Evolutionary conservation across 2,797 vertebrate genomes (phyloP).

Genomic region (Fistularia commersonii): DNA sequence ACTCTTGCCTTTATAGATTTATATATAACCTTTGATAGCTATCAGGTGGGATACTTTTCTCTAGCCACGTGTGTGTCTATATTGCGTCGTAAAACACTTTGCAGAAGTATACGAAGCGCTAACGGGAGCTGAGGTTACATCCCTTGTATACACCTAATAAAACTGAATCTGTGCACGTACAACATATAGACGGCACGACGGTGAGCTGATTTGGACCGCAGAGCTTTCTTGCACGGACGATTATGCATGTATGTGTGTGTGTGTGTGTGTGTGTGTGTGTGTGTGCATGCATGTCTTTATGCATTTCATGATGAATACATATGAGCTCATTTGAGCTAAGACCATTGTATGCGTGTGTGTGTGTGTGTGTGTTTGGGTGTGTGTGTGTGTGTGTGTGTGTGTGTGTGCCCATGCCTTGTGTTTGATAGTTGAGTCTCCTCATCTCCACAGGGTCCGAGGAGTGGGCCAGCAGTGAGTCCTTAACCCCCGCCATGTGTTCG

Average conservation of each 20-base stretch:
- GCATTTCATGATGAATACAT: too few relatives aligned
- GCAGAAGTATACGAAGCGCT: too few relatives aligned
- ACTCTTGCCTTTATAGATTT: too few relatives aligned
- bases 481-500: conserved; percentile 84
- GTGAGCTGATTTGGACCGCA: neutral
- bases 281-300: too few relatives aligned
- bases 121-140: too few relatives aligned
- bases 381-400: conserved; percentile 10
- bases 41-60: too few relatives aligned
- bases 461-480: conserved; percentile 86
- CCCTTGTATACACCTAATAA: neutral
- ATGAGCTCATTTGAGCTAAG: too few relatives aligned
- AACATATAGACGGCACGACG: neutral
- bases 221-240: neutral
- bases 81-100: too few relatives aligned
- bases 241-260: neutral
- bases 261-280: neutral
- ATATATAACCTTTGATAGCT: too few relatives aligned
- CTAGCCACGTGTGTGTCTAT: too few relatives aligned
- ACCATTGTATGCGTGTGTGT: neutral
- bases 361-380: conserved; percentile 8
- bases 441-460: conserved; percentile 93
- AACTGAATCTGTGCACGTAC: neutral
- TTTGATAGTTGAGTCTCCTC: conserved; percentile 92
- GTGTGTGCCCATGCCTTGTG: conserved; percentile 79